phyloP scores from a whole-genome alignment of 2,888 invertebrate species.

The Furcula furcula region DNA sequence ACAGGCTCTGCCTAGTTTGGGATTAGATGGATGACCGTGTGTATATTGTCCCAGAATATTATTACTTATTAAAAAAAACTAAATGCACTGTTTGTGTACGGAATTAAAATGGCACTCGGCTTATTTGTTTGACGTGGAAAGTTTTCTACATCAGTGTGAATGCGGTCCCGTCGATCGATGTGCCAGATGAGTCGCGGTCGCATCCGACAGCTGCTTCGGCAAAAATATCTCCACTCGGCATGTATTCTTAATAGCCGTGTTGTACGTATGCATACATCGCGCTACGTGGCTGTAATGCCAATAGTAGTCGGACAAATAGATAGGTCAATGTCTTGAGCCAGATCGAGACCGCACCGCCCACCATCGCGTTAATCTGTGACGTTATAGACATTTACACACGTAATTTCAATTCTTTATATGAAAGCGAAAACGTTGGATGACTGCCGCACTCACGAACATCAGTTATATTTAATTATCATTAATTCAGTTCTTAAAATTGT shows the following conservation, averaged over 20 bases:
- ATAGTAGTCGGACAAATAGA: slow-evolving; percentile 53
- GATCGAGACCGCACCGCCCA: slow-evolving; percentile 36
- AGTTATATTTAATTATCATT: too few species aligned
- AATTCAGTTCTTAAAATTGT: too few species aligned
- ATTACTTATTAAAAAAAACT: background rate
- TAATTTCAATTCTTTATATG: background rate
- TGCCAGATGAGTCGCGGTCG: slow-evolving; percentile 55
- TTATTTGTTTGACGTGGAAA: slow-evolving; percentile 28
- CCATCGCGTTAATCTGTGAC: slow-evolving; percentile 21
- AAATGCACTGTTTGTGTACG: slow-evolving; percentile 1
- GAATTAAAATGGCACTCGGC: slow-evolving; percentile 5
- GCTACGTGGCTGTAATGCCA: slow-evolving; percentile 37
- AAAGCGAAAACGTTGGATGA: slow-evolving; percentile 2
- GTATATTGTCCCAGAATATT: too few species aligned
- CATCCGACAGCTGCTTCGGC: slow-evolving; percentile 61
- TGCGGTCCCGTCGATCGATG: slow-evolving; percentile 35
- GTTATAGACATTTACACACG: slow-evolving; percentile 1
- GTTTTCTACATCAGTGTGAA: slow-evolving; percentile 24
- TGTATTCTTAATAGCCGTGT: slow-evolving; percentile 47
- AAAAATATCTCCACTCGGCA: slow-evolving; percentile 64
- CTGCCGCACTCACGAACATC: too few species aligned
- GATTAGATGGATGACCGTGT: too few species aligned
- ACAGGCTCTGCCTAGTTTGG: too few species aligned
- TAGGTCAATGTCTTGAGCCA: slow-evolving; percentile 75
- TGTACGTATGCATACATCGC: slow-evolving; percentile 25